These are phyloP conservation scores for Teleogryllus occipitalis DNA, from an alignment of 1,140 invertebrate species.

Conservation along the genomic window DNA sequence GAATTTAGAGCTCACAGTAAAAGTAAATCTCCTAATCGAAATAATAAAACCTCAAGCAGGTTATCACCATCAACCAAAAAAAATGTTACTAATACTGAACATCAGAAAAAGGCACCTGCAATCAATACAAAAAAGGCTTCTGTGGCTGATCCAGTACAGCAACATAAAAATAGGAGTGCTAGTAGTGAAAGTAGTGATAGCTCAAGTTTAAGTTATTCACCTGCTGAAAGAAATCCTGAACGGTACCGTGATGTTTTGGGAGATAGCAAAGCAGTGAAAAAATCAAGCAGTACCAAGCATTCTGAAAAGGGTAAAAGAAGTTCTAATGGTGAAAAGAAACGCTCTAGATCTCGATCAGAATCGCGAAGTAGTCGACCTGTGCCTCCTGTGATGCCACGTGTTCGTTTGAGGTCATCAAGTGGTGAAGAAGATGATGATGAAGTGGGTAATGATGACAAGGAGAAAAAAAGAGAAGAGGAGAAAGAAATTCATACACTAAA, in stretches of 20 bases:
- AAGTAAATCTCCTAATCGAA: conserved; percentile 14
- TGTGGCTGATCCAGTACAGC: neutral
- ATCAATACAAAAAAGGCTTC: neutral
- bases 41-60: neutral
- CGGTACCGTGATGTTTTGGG: conserved; percentile 19
- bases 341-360: conserved; percentile 17
- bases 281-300: neutral
- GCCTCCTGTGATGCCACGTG: conserved; percentile 19
- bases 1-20: conserved; percentile 10
- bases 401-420: conserved; percentile 19
- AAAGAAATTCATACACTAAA: conserved; percentile 27
- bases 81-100: neutral
- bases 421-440: conserved; percentile 20
- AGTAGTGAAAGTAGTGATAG: conserved; percentile 19
- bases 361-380: conserved; percentile 15
- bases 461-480: conserved; percentile 25
- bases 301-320: neutral
- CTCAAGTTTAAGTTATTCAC: conserved; percentile 22
- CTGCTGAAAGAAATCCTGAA: conserved; percentile 19
- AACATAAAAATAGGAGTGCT: conserved; percentile 14
- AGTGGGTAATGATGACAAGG: conserved; percentile 15
- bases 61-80: neutral
- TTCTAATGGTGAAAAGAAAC: conserved; percentile 7
- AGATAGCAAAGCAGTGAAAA: neutral
- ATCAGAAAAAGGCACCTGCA: neutral